Evolutionary conservation across 2,113 vertebrate genomes (phyloP).

Genomic region (Scatophagus argus): DNA sequence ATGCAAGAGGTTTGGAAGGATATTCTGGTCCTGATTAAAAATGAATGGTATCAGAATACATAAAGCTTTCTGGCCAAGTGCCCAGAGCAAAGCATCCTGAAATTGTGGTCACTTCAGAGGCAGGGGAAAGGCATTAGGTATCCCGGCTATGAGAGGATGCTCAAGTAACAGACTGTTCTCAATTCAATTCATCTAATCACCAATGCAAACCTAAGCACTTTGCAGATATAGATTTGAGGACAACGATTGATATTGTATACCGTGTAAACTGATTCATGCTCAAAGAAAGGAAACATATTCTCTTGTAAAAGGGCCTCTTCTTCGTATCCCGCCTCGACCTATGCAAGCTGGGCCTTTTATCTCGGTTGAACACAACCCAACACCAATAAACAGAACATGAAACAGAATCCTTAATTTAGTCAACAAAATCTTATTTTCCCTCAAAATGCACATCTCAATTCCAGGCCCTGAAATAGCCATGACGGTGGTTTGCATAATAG

Average conservation of each 20-base stretch:
- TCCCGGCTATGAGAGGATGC: slow-evolving; percentile 73
- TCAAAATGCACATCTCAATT: slow-evolving; percentile 52
- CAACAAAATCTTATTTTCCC: slow-evolving; percentile 65
- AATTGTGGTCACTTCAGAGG: slow-evolving; percentile 81
- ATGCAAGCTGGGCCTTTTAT: slow-evolving; percentile 67
- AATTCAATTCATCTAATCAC: slow-evolving; percentile 81
- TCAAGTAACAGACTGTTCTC: slow-evolving; percentile 82
- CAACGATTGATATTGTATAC: slow-evolving; percentile 79
- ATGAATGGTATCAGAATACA: slow-evolving; percentile 83
- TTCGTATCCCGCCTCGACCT: slow-evolving; percentile 43
- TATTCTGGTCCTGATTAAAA: slow-evolving; percentile 83
- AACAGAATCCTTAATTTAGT: slow-evolving; percentile 76
- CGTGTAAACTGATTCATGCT: slow-evolving; percentile 78
- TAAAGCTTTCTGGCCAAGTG: slow-evolving; percentile 79
- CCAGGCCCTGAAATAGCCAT: slow-evolving; percentile 37
- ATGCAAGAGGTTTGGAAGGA: slow-evolving; percentile 69
- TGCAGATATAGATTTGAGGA: slow-evolving; percentile 82
- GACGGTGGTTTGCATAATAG: slow-evolving; percentile 58
- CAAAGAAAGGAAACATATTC: slow-evolving; percentile 72
- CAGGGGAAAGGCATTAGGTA: slow-evolving; percentile 75
- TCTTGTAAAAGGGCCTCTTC: slow-evolving; percentile 55
- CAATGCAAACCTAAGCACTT: slow-evolving; percentile 84
- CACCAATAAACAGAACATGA: slow-evolving; percentile 76
- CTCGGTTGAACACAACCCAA: slow-evolving; percentile 68
- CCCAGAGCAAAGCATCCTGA: slow-evolving; percentile 79